A percentile compares a stretch with the other conserved stretches of the same genome.
Conservation (phyloP, 2,797 vertebrate genomes). For the Pipistrellus nathusii region DNA sequence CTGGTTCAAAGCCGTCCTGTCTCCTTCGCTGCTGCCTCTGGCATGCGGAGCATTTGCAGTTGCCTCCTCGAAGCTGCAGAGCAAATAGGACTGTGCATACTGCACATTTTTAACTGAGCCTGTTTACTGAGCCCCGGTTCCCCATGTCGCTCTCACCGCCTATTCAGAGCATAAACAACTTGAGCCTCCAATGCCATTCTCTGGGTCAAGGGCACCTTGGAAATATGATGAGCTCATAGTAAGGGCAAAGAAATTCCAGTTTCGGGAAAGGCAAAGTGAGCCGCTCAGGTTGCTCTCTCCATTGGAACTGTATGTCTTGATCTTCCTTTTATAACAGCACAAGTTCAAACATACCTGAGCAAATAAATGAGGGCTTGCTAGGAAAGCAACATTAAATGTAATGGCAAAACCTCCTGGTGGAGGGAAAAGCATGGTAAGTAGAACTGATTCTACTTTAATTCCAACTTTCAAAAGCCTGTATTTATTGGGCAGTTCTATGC, state of each 20-base stretch:
- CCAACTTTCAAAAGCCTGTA: neutral
- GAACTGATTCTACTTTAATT: neutral
- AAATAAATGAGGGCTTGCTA: neutral
- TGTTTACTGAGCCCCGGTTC: neutral
- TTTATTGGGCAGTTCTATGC: neutral
- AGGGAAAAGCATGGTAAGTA: neutral
- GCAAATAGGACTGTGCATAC: neutral
- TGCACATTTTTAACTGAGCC: neutral
- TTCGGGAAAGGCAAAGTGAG: neutral
- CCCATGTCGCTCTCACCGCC: neutral
- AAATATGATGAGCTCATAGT: neutral
- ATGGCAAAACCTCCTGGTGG: neutral
- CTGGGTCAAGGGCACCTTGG: neutral
- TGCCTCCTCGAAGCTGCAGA: neutral
- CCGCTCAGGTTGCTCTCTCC: neutral
- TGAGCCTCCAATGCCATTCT: neutral
- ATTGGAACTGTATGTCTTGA: neutral
- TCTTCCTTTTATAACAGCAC: neutral
- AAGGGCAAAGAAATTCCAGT: neutral
- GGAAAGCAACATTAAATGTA: neutral
- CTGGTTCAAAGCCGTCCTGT: neutral
- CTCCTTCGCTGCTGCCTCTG: conserved; percentile 11
- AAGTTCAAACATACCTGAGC: conserved; percentile 8
- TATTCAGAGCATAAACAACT: neutral
- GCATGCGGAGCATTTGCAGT: conserved; percentile 63